A percentile compares a stretch with the other conserved stretches of the same genome.
These are phyloP conservation scores for Desoria tigrina DNA, from an alignment of 2,888 invertebrate genomes.

Conservation along the genomic window DNA sequence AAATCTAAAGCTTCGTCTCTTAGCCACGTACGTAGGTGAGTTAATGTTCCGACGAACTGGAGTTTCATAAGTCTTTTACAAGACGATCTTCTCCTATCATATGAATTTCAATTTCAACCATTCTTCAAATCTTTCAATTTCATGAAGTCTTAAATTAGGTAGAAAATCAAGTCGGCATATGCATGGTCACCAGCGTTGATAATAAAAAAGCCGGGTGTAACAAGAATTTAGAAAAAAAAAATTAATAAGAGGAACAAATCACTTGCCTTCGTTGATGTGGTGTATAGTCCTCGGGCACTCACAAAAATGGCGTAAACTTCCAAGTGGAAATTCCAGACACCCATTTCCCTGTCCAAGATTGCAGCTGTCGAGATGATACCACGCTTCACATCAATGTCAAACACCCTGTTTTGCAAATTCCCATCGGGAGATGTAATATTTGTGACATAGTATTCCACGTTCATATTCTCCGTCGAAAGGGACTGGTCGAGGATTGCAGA, in stretches of 20 bases:
- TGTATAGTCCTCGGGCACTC: conserved; percentile 68
- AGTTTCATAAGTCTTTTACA: too few species aligned
- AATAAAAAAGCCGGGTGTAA: background rate
- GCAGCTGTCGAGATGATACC: conserved; percentile 85
- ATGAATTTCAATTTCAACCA: too few species aligned
- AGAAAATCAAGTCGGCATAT: conserved; percentile 3
- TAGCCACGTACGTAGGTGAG: background rate
- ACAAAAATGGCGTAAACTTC: conserved; percentile 81
- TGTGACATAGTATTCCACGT: conserved; percentile 87
- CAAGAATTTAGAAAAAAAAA: conserved; percentile 16
- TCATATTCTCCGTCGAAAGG: conserved; percentile 58
- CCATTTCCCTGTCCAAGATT: conserved; percentile 79
- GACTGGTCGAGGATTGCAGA: conserved; percentile 64
- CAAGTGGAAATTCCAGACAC: conserved; percentile 77
- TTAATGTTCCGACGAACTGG: too few species aligned
- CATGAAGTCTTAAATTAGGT: background rate
- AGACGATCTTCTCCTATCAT: too few species aligned
- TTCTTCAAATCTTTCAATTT: background rate
- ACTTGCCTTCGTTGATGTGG: conserved; percentile 81
- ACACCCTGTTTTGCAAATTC: conserved; percentile 80
- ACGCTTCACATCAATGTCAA: conserved; percentile 84
- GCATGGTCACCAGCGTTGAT: conserved; percentile 1
- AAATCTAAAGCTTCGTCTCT: background rate
- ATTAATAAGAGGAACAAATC: conserved; percentile 5
- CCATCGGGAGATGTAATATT: conserved; percentile 64